Percentiles rank a stretch among this genome's conserved stretches.
Evolutionary conservation across 2,113 vertebrate species (phyloP).

Genomic region (Leptocoma aspasia): DNA sequence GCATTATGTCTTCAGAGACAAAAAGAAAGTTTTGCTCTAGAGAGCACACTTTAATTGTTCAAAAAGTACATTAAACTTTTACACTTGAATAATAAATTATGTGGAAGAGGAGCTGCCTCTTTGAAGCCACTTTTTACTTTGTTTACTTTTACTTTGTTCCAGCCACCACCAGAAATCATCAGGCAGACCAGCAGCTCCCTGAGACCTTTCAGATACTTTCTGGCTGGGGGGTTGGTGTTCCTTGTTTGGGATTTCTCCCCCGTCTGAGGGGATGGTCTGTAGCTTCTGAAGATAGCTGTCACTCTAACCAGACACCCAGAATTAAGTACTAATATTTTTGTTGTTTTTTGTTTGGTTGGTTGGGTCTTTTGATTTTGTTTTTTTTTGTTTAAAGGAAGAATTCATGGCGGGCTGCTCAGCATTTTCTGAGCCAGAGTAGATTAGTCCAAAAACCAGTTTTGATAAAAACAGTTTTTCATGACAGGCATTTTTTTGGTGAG

Average conservation of each 20-base stretch:
- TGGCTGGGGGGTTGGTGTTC: neutral
- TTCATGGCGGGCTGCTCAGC: neutral
- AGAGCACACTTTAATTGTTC: constrained; percentile 5
- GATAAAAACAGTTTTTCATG: neutral
- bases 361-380: neutral
- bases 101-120: neutral
- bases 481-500: neutral
- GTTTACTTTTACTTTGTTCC: too few species aligned
- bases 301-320: neutral
- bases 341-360: neutral
- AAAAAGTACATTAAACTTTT: constrained; percentile 7
- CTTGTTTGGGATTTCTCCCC: neutral
- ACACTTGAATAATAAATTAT: neutral
- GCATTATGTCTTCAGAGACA: neutral
- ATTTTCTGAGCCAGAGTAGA: neutral
- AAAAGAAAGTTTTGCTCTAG: neutral
- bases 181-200: neutral
- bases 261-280: neutral
- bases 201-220: neutral
- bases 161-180: neutral
- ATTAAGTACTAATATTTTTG: neutral
- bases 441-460: neutral
- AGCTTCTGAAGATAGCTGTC: neutral
- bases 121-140: neutral
- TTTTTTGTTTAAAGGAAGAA: neutral